Evolutionary conservation across 1,140 invertebrate genomes (phyloP).

Genomic region (Lordiphosa collinella): DNA sequence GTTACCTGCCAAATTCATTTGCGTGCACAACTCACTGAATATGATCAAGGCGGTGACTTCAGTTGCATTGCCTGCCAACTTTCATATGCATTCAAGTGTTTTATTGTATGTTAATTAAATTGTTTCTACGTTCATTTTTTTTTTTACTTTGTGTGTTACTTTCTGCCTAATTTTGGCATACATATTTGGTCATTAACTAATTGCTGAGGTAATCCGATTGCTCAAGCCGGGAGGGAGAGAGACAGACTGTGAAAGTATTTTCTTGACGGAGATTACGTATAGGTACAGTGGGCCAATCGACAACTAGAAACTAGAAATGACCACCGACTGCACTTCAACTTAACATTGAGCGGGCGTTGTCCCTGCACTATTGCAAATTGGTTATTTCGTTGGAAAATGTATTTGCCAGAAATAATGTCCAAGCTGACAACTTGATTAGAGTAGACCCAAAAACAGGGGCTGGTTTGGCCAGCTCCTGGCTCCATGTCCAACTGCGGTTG

Average conservation of each 20-base stretch:
- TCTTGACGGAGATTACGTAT: conserved; percentile 41
- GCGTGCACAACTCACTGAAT: not conserved
- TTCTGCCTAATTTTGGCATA: conserved; percentile 55
- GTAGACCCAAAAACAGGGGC: conserved; percentile 8
- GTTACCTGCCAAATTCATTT: no score
- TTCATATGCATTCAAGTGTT: conserved; percentile 60
- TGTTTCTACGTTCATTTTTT: conserved; percentile 42
- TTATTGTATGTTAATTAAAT: conserved; percentile 72
- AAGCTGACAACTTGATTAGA: conserved; percentile 68
- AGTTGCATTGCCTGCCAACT: conserved; percentile 28
- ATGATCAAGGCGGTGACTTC: conserved; percentile 5
- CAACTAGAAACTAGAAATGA: not conserved
- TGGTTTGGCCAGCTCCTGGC: conserved; percentile 18
- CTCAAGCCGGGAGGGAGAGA: not conserved
- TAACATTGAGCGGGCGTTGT: conserved; percentile 62
- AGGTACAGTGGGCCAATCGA: conserved; percentile 50
- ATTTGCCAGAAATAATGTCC: conserved; percentile 43
- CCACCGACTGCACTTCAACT: conserved; percentile 58
- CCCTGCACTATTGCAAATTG: conserved; percentile 32
- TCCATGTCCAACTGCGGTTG: conserved; percentile 37
- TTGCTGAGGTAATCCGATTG: conserved; percentile 66
- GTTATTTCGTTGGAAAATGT: not conserved
- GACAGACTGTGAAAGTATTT: not conserved
- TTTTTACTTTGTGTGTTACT: conserved; percentile 24
- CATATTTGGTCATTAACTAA: conserved; percentile 77